Conservation (phyloP, 2,113 vertebrate species). For the Nibea coibor region DNA sequence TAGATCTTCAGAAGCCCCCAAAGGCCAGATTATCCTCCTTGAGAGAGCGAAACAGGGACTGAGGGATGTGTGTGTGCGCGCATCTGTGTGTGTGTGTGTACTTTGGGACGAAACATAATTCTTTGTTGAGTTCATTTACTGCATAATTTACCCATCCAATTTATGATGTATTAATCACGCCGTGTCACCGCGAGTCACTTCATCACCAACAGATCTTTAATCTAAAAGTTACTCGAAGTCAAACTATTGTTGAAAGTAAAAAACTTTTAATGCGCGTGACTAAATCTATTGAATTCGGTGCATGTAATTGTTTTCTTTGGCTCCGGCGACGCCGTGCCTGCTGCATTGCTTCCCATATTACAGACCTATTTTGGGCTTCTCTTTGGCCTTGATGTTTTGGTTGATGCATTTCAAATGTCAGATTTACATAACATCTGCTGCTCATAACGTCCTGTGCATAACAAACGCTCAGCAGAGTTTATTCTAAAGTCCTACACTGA, state of each 20-base stretch:
- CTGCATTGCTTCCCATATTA: slow-evolving; percentile 48
- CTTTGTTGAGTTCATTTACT: not conserved
- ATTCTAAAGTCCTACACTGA: slow-evolving; percentile 3
- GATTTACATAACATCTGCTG: slow-evolving; percentile 74
- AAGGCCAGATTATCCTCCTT: slow-evolving; percentile 53
- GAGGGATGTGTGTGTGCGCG: not conserved
- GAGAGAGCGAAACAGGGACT: not conserved
- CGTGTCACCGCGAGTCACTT: not conserved
- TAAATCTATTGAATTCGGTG: slow-evolving; percentile 16
- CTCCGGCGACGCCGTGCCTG: slow-evolving; percentile 7
- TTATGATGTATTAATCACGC: not conserved
- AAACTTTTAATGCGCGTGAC: slow-evolving; percentile 16
- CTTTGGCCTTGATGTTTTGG: slow-evolving; percentile 61
- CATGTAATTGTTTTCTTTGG: slow-evolving; percentile 43
- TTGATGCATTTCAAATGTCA: slow-evolving; percentile 58
- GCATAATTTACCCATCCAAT: slow-evolving; percentile 21
- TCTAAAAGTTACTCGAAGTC: not conserved
- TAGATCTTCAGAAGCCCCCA: slow-evolving; percentile 51
- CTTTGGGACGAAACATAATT: not conserved
- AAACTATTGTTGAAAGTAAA: slow-evolving; percentile 7
- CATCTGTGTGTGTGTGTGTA: no score
- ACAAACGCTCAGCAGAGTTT: slow-evolving; percentile 44
- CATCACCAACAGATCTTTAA: slow-evolving; percentile 10
- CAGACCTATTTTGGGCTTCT: slow-evolving; percentile 51
- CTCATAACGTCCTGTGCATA: slow-evolving; percentile 44